Conservation (phyloP, 2,888 invertebrate species). For the Lithophane leautieri region DNA sequence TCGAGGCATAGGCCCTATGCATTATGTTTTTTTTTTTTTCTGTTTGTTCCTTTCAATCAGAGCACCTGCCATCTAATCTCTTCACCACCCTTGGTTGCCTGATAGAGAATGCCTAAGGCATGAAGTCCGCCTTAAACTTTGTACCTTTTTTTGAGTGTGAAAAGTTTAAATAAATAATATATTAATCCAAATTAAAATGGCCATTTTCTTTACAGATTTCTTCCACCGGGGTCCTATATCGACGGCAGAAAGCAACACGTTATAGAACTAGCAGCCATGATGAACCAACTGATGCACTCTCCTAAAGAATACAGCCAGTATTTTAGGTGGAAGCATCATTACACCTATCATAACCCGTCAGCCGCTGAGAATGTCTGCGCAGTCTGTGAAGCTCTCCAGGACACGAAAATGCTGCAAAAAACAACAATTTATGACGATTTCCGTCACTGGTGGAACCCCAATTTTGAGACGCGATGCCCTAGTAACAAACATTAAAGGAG, state of each 20-base stretch:
- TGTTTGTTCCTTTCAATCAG: no score
- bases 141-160: no score
- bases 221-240: slow-evolving; percentile 84
- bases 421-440: slow-evolving; percentile 74
- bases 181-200: not conserved
- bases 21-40: no score
- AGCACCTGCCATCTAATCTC: no score
- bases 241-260: slow-evolving; percentile 71
- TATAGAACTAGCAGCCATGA: slow-evolving; percentile 72
- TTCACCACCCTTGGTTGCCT: no score
- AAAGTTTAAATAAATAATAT: not conserved
- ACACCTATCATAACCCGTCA: slow-evolving; percentile 73
- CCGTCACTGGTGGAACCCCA: slow-evolving; percentile 80
- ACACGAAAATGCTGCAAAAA: slow-evolving; percentile 69
- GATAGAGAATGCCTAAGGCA: no score
- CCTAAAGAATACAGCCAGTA: slow-evolving; percentile 74
- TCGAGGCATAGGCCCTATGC: no score
- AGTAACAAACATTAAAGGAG: slow-evolving; percentile 2
- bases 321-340: slow-evolving; percentile 79
- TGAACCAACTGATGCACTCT: slow-evolving; percentile 72
- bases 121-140: no score
- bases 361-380: slow-evolving; percentile 75
- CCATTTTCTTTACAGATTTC: slow-evolving; percentile 75
- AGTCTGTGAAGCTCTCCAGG: slow-evolving; percentile 77
- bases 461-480: slow-evolving; percentile 63